phyloP scores from a whole-genome alignment of 2,797 vertebrate species.

The Pseudopleuronectes americanus region DNA sequence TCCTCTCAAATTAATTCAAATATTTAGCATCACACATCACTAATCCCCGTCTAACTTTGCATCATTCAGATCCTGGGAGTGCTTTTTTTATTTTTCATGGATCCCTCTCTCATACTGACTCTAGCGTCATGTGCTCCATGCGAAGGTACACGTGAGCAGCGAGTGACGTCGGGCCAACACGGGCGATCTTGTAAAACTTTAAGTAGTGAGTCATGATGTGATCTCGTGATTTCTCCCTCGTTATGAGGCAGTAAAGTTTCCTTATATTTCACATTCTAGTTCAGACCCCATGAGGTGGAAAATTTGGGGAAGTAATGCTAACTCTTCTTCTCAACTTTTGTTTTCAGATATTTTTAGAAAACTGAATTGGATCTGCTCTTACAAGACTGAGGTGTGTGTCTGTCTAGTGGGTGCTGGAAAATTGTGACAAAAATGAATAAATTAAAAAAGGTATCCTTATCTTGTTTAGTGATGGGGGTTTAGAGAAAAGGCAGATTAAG shows the following conservation, averaged over 20 bases:
- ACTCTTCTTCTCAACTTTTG: too few species aligned
- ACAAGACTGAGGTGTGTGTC: too few species aligned
- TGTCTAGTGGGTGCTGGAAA: background rate
- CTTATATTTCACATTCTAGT: too few species aligned
- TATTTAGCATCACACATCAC: conserved; percentile 54
- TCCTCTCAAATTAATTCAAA: conserved; percentile 64
- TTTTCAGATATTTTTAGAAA: too few species aligned
- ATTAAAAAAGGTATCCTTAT: conserved; percentile 11
- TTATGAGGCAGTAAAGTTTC: background rate
- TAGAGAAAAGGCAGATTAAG: conserved; percentile 19
- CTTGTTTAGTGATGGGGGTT: conserved; percentile 11
- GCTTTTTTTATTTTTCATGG: conserved; percentile 3
- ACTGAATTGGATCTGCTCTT: too few species aligned
- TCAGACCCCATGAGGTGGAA: too few species aligned
- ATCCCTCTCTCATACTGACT: conserved; percentile 10
- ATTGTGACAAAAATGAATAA: conserved; percentile 3
- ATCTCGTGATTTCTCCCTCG: background rate
- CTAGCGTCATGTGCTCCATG: background rate
- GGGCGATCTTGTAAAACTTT: too few species aligned
- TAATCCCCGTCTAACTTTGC: conserved; percentile 62
- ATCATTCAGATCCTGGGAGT: conserved; percentile 32
- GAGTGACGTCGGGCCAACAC: too few species aligned
- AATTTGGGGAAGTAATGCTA: too few species aligned
- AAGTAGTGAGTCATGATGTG: background rate
- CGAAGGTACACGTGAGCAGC: too few species aligned